These are phyloP conservation scores for Willisornis vidua DNA, from an alignment of 2,113 vertebrate species.

Conservation along the genomic window DNA sequence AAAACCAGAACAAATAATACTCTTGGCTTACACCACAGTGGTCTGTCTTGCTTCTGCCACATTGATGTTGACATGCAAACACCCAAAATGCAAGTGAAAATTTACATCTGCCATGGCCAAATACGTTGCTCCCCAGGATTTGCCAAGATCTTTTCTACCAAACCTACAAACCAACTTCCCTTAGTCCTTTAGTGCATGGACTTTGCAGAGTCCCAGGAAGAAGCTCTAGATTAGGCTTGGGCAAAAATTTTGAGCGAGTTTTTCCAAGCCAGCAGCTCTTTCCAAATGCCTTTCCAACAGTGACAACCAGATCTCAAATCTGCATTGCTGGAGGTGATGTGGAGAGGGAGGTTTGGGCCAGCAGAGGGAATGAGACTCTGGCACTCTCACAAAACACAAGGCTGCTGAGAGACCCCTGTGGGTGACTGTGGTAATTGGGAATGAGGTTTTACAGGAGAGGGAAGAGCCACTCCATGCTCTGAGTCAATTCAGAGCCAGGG, in stretches of 20 bases:
- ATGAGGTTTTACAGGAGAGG: not conserved
- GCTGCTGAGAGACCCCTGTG: not conserved
- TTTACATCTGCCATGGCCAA: not conserved
- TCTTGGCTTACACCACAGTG: not conserved
- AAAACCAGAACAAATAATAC: not conserved
- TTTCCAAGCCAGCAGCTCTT: not conserved
- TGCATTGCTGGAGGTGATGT: not conserved
- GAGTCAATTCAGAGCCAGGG: accelerated
- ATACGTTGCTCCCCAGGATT: not conserved
- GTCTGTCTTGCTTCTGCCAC: not conserved
- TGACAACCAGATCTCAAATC: not conserved
- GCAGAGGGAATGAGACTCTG: not conserved
- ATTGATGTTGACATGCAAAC: not conserved
- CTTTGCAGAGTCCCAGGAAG: not conserved
- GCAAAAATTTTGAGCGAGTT: not conserved
- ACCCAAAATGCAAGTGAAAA: not conserved
- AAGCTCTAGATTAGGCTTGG: not conserved
- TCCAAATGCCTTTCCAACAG: not conserved
- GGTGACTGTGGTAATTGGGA: not conserved
- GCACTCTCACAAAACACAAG: not conserved
- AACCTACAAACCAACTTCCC: not conserved
- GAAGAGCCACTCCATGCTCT: not conserved
- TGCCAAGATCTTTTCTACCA: not conserved
- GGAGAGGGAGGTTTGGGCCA: not conserved
- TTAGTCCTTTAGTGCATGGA: not conserved